Evolutionary conservation across 2,797 vertebrate species (phyloP), one percentile per base, ranked within the genome.

Genomic region (Enteromius unitaeniatus): DNA sequence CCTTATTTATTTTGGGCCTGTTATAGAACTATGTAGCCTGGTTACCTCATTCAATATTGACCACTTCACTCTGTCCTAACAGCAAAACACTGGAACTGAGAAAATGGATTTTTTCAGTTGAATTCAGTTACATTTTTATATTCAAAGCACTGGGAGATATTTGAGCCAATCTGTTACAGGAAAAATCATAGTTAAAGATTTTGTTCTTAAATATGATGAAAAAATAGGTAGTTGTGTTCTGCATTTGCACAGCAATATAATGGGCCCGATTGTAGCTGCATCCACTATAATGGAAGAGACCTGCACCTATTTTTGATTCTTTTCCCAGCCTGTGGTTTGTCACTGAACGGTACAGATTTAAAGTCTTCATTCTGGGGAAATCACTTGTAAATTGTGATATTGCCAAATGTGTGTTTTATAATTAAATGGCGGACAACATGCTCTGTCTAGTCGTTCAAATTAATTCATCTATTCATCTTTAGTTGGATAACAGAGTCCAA

Each of bases 401-500:
- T 82, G 75, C 74, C 80, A 72, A 82, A 82, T 65, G 40, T 82
- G 42, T 51, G 21, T 64, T 76, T 82, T 82, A 34, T 40, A 65
- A 75, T 74, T 8, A 51, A 42, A 78, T 53, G 74, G 49, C 17
- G 21, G 45, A 78, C 72, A 80, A 62, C 31, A 11, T 65, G 17
- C 69, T 8, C 37, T 69, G 68, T 19, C 6, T 60, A 28, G n/a
- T 47, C 42, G 26, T 17, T 74, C 19, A 37, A 31, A 45, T 45
- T 45, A 10, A 51, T 53, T 64, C n/a, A 11, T 62, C 17, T 62
- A 4, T 60, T 58, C 9, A 40, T 64, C 11, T 77, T 76, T 31
- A 21, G 19, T 2, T 74, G 69, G 26, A 23, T 81, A 14, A 19
- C 51, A 1, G 7, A 37, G 26, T 64, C 45, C 55, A 62, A 1